Evolutionary conservation across 2,888 invertebrate genomes (phyloP), one percentile per base, ranked within the genome.

Genomic region (Griposia aprilina): DNA sequence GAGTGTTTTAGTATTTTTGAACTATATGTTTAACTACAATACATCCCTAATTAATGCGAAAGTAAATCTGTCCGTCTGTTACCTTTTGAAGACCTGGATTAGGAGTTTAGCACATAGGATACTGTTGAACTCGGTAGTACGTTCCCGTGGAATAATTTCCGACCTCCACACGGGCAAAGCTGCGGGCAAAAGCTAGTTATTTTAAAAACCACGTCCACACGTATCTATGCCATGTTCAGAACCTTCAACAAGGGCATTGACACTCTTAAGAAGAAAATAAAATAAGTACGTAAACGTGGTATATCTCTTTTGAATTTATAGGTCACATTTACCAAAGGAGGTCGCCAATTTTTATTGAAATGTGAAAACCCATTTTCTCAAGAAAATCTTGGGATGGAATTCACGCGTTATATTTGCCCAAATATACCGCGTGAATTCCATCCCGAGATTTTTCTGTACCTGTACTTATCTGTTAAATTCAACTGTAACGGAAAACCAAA

Each of bases 401-500:
- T 13, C 23, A 60, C 30, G 10, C 15, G 23, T 41, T 45, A 23
- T 45, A 50, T 52, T 11, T 7, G n/a, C n/a, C n/a, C n/a, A n/a
- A n/a, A n/a, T n/a, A n/a, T n/a, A n/a, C n/a, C n/a, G n/a, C n/a
- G n/a, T n/a, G n/a, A n/a, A n/a, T n/a, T n/a, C n/a, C n/a, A n/a
- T n/a, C n/a, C n/a, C n/a, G n/a, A n/a, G n/a, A n/a, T n/a, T n/a
- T n/a, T n/a, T n/a, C n/a, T n/a, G n/a, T n/a, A 41, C 11, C 11
- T 41, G 41, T 36, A 20, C 57, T 48, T 62, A 62, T 70, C 48
- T n/a, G 17, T 57, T 17, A 17, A 57, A 57, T 20, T n/a, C n/a
- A 20, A 45, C 2, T 71, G 48, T 66, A 66, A 57, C 30, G 63
- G n/a, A 80, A 76, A 72, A 63, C n/a, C 57, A 48, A 79, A 63